Evolutionary conservation across 2,797 vertebrate genomes (phyloP), one percentile per base, ranked within the genome.

Genomic region (Galagoides demidoff): DNA sequence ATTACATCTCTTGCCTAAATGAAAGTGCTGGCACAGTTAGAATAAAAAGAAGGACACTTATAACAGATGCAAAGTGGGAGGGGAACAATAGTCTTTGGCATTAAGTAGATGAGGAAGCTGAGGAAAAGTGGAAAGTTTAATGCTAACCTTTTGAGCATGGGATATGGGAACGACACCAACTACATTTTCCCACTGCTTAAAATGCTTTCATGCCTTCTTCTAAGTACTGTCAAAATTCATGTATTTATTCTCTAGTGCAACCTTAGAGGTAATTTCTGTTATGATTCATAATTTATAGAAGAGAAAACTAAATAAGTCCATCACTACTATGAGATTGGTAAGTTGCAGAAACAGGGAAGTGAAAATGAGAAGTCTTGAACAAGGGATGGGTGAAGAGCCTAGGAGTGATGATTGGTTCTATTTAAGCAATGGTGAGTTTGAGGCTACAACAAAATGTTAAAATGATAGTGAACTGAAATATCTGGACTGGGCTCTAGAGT

Each of bases 341-440:
- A 92, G 6, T 43, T 92, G 25, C 13, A 63, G 37, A 68, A 90
- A 59, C 22, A 92, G 27, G 43, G 59, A 95, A 91, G 27, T 45
- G 55, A 95, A 95, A 95, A 89, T 22, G 8, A 68, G 22, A 71
- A 91, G 63, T 86, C 39, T 92, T 81, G 22, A 96, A 89, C 87
- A 45, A 96, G 23, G 45, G 29, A 1, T 34, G 2, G 55, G 27
- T 39, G 20, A 90, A 82, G 37, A 89, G 16, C 71, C 57, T n/a
- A 59, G 45, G 2, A 39, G 68, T 85, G 17, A 85, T 79, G 49
- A 90, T 20, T 14, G 27, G 39, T 57, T 88, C 34, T 85, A 59
- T 64, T 85, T 88, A 88, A 85, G 78, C 93, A 90, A 84, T 91
- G 13, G 39, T 76, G 49, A 88, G 45, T 68, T 77, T 84, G 59